Conservation (phyloP, 2,888 invertebrate genomes). For the Augiades crinisus region DNA sequence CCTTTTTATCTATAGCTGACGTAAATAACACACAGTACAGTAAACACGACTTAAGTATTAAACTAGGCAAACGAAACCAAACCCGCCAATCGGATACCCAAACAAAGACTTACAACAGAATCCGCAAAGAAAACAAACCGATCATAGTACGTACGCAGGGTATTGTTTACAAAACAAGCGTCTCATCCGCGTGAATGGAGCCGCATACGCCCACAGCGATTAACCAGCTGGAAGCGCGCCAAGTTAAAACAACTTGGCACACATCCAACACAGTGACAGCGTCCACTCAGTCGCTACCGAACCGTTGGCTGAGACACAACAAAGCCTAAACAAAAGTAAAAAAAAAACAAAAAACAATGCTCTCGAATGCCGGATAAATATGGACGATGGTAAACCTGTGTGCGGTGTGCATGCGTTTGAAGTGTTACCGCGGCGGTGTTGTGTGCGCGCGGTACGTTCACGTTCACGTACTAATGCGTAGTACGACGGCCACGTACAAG, state of each 20-base stretch:
- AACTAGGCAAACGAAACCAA: too few relatives aligned
- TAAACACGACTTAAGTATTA: too few relatives aligned
- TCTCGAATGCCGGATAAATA: constrained; percentile 60
- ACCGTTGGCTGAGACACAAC: constrained; percentile 40
- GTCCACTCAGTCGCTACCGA: constrained; percentile 49
- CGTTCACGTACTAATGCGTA: constrained; percentile 44
- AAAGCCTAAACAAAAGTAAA: constrained; percentile 42
- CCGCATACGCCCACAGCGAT: constrained; percentile 26
- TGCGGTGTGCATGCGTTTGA: constrained; percentile 37
- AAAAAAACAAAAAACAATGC: constrained; percentile 48
- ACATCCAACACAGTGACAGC: constrained; percentile 54
- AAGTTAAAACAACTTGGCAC: constrained; percentile 53
- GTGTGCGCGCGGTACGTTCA: constrained; percentile 6
- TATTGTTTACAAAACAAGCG: constrained; percentile 73
- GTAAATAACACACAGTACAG: too few relatives aligned
- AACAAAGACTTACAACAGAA: neutral
- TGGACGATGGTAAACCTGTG: constrained; percentile 57
- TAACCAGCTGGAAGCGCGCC: constrained; percentile 50
- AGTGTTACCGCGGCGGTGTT: constrained; percentile 1
- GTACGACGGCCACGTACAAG: constrained; percentile 48
- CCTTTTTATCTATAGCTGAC: too few relatives aligned
- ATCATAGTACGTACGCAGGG: constrained; percentile 50
- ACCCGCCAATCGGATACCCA: neutral
- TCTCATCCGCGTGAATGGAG: constrained; percentile 47
- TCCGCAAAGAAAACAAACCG: constrained; percentile 27